These are phyloP conservation scores for Tinamus guttatus DNA, from an alignment of 2,113 vertebrate species.

Conservation along the genomic window DNA sequence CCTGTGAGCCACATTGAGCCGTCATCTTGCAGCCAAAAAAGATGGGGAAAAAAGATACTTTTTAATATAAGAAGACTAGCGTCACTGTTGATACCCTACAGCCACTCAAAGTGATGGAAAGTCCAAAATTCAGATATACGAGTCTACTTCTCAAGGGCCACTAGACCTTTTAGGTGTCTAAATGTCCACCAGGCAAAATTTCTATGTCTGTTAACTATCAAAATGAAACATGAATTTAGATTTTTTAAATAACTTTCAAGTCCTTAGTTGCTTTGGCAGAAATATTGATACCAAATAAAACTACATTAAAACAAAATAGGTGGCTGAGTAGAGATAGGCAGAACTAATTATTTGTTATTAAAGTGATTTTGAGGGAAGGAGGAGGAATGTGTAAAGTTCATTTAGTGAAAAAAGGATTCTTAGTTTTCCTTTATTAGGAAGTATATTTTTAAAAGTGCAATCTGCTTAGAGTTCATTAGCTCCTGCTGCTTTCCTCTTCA, in stretches of 20 bases:
- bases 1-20: not conserved
- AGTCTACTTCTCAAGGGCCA: not conserved
- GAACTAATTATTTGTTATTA: not conserved
- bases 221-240: not conserved
- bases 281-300: not conserved
- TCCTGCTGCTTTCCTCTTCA: not conserved
- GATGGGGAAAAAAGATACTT: not conserved
- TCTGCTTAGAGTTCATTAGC: not conserved
- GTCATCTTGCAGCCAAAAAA: not conserved
- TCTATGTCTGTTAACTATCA: not conserved
- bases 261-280: not conserved
- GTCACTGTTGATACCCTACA: not conserved
- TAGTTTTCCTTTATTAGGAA: not conserved
- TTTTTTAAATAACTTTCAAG: not conserved
- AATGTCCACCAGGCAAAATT: not conserved
- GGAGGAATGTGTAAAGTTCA: not conserved
- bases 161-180: not conserved
- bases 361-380: not conserved
- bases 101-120: not conserved
- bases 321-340: not conserved
- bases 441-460: not conserved
- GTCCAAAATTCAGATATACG: not conserved
- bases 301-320: not conserved
- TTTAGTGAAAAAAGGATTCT: not conserved
- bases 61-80: not conserved